Base-by-base conservation (phyloP, 2,113 vertebrate species). In the Tauraco erythrolophus region DNA sequence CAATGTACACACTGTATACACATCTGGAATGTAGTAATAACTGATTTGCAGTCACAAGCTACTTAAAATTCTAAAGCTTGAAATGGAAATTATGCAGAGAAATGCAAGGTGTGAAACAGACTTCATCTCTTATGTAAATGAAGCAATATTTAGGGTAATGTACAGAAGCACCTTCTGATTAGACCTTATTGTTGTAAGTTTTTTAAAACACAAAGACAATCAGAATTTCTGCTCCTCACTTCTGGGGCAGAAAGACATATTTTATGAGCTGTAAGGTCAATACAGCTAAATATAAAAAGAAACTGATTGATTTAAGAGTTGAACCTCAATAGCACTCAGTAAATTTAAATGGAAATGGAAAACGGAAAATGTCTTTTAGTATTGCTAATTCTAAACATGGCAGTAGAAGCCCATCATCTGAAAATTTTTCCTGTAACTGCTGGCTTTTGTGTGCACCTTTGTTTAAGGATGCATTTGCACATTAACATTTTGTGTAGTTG, bases 61-160 rank as follows among this genome's bases (percentile, higher is more conserved):
- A 37, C 54, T 84, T 89, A 89, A 88, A 76, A 88, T 94, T 83
- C 75, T 76, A 60, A 76, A 85, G 16, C 48, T 93, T 79, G 35
- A 76, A 90, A 53, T 64, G 11, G 18, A 72, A 88, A 90, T 92
- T 76, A 79, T 76, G 66, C 74, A 85, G 54, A 76, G 57, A 89
- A 92, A 82, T 16, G 4, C 54, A 90, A 93, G 79, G 62, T 88
- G 66, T 72, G 70, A 92, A 96, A 88, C 24, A 82, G 70, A 48
- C 43, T 60, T 93, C 48, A 68, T 83, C 66, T 88, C 48, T 76
- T 85, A 93, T 68, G 66, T 56, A 92, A 97, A 96, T 75, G 15
- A 58, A 64, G 51, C 21, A 89, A 54, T 81, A 84, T 84, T 94
- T 77, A 92, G 16, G 23, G 28, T 61, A 81, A 72, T 17, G 22